Percentiles rank a stretch among this genome's conserved stretches.
Conservation (phyloP, 2,113 vertebrate species). For the Gavia stellata region DNA sequence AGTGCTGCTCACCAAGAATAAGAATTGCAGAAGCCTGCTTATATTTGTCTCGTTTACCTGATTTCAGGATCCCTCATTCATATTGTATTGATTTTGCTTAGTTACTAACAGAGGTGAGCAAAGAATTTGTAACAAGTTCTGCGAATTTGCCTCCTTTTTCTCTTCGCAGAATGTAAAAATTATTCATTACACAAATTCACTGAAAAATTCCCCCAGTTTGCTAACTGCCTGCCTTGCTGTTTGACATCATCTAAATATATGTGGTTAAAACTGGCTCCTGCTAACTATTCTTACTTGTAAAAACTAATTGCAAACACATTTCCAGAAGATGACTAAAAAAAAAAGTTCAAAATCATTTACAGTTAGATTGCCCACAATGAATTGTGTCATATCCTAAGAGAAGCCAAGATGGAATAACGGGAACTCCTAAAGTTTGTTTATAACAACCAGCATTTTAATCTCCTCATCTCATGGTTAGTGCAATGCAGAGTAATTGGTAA, state of each 20-base stretch:
- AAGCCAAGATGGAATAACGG: background rate
- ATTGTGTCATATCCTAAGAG: background rate
- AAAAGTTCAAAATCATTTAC: background rate
- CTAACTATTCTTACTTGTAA: background rate
- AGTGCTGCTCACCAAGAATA: background rate
- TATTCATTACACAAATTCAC: background rate
- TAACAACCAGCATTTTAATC: background rate
- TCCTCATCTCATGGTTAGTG: background rate
- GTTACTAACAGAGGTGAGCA: background rate
- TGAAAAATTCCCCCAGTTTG: background rate
- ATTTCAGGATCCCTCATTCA: slow-evolving; percentile 15
- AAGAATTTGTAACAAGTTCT: background rate
- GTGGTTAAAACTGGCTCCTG: background rate
- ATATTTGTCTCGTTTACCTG: background rate
- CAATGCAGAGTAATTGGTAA: background rate
- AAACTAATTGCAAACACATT: slow-evolving; percentile 6
- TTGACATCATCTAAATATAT: slow-evolving; percentile 24
- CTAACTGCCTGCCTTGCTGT: background rate
- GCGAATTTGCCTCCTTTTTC: background rate
- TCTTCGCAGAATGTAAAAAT: background rate
- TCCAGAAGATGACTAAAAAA: background rate
- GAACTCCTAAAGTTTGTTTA: background rate
- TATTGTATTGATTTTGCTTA: background rate
- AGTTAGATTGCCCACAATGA: background rate
- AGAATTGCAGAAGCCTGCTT: background rate